A percentile compares a stretch with the other conserved stretches of the same genome.
phyloP scores from a whole-genome alignment of 2,888 invertebrate species.

The Apamea epomidion region DNA sequence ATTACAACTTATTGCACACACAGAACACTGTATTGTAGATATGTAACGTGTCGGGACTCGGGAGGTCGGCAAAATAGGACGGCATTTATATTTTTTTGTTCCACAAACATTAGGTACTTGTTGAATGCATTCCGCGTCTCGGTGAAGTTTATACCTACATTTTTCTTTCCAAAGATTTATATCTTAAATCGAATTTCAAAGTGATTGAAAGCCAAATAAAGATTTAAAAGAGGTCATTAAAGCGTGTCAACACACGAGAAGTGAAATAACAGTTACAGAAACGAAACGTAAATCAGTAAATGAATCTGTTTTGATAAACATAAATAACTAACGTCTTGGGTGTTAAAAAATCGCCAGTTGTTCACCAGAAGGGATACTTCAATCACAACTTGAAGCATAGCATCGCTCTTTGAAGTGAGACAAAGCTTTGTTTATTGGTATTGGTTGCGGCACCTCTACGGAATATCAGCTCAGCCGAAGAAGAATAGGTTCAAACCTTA shows the following conservation, averaged over 20 bases:
- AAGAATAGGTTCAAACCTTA: slow-evolving; percentile 76
- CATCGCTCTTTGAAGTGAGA: slow-evolving; percentile 82
- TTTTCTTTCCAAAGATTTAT: slow-evolving; percentile 52
- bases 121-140: slow-evolving; percentile 42
- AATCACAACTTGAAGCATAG: slow-evolving; percentile 77
- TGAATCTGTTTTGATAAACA: slow-evolving; percentile 61
- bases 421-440: slow-evolving; percentile 83
- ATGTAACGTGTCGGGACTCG: slow-evolving; percentile 13
- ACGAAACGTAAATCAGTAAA: slow-evolving; percentile 61
- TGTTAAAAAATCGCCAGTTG: slow-evolving; percentile 64
- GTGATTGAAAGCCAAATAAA: slow-evolving; percentile 60
- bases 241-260: slow-evolving; percentile 42
- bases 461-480: slow-evolving; percentile 71
- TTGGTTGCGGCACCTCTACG: slow-evolving; percentile 77
- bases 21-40: slow-evolving; percentile 6
- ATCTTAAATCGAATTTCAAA: slow-evolving; percentile 47
- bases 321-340: slow-evolving; percentile 58
- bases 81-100: slow-evolving; percentile 38
- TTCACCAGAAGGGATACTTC: slow-evolving; percentile 79
- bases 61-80: slow-evolving; percentile 31
- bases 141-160: slow-evolving; percentile 24
- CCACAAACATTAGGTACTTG: slow-evolving; percentile 42
- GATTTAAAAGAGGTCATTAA: slow-evolving; percentile 56
- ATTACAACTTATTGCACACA: slow-evolving; percentile 25
- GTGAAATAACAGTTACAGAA: slow-evolving; percentile 51